Conservation (phyloP, 2,888 invertebrate species). For the Melolontha melolontha region DNA sequence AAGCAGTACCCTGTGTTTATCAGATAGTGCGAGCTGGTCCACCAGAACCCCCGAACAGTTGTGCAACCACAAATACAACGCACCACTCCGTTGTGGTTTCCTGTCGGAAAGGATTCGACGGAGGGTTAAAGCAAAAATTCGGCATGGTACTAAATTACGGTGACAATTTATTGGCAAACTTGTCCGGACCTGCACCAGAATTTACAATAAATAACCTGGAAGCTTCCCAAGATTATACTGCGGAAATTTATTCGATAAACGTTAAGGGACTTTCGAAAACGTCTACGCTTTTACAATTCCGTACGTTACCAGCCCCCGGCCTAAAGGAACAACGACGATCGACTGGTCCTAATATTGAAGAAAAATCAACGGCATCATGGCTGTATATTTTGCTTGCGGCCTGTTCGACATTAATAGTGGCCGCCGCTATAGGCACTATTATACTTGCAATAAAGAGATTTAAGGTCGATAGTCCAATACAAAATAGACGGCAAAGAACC, state of each 20-base stretch:
- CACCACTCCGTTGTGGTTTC: conserved; percentile 66
- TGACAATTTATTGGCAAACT: conserved; percentile 62
- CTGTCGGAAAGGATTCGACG: conserved; percentile 70
- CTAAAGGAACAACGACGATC: conserved; percentile 66
- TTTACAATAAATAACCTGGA: conserved; percentile 68
- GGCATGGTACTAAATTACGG: conserved; percentile 60
- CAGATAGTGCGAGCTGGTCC: conserved; percentile 78
- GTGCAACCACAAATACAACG: conserved; percentile 66
- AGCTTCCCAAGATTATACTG: conserved; percentile 66
- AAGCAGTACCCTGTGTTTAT: conserved; percentile 79
- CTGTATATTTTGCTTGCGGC: conserved; percentile 62
- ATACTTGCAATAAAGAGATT: conserved; percentile 61
- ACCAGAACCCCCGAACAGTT: conserved; percentile 69
- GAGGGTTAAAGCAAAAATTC: conserved; percentile 68
- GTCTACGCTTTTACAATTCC: conserved; percentile 63
- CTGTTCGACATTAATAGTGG: conserved; percentile 63
- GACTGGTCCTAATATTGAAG: conserved; percentile 57
- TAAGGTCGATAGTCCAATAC: conserved; percentile 62
- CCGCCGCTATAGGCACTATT: conserved; percentile 62
- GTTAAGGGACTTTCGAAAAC: conserved; percentile 69
- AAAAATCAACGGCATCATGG: conserved; percentile 58
- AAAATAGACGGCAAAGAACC: conserved; percentile 59
- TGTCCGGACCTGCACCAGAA: conserved; percentile 63
- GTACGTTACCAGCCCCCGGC: conserved; percentile 66
- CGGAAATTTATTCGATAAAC: conserved; percentile 75